A percentile compares a stretch with the other conserved stretches of the same genome.
Evolutionary conservation across 2,113 vertebrate species (phyloP).

Genomic region (Numida meleagris): DNA sequence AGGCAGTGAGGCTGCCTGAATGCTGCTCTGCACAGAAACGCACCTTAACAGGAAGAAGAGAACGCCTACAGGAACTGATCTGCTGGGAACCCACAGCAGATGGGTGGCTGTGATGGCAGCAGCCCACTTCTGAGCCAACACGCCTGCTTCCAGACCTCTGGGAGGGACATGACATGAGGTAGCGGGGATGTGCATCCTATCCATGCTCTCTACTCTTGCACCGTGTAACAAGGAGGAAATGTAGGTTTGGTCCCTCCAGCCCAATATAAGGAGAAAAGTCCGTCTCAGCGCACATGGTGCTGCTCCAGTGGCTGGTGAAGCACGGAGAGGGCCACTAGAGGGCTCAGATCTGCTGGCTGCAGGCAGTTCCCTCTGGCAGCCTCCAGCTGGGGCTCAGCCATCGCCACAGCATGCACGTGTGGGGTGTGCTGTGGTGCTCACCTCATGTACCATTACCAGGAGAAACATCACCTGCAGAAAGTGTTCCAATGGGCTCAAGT

Average conservation of each 20-base stretch:
- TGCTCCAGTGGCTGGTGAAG: not conserved
- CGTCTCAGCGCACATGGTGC: rapidly evolving
- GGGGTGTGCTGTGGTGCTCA: not conserved
- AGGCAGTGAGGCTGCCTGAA: not conserved
- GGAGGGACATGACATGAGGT: rapidly evolving
- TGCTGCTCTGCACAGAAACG: not conserved
- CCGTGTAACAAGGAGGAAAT: rapidly evolving
- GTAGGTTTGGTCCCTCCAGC: rapidly evolving
- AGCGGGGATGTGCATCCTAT: not conserved
- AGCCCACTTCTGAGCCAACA: rapidly evolving
- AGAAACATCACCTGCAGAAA: not conserved
- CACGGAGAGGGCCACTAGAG: not conserved
- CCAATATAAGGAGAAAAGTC: rapidly evolving
- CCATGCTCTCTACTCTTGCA: rapidly evolving
- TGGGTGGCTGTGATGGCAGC: rapidly evolving
- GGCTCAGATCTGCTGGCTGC: not conserved
- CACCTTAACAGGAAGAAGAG: not conserved
- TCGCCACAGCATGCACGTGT: rapidly evolving
- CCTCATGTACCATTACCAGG: not conserved
- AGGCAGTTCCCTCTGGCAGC: rapidly evolving
- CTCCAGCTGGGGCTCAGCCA: rapidly evolving
- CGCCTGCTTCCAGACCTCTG: rapidly evolving
- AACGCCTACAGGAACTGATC: not conserved
- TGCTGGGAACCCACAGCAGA: rapidly evolving
- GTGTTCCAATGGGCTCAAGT: not conserved